Percentiles rank a stretch among this genome's conserved stretches.
phyloP scores from a whole-genome alignment of 2,888 invertebrate genomes.

The Rugalucina vietnamica region DNA sequence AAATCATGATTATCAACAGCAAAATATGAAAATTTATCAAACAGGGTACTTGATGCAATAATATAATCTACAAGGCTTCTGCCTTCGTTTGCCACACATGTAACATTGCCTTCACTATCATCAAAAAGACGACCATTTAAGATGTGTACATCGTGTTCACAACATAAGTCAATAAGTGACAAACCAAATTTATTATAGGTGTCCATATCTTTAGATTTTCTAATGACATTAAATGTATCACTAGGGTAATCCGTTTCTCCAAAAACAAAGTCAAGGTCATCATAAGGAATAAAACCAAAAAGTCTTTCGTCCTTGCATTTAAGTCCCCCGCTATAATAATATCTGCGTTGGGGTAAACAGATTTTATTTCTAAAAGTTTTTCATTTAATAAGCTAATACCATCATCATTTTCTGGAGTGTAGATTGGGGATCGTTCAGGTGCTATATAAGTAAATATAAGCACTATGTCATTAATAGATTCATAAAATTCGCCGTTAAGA shows the following conservation, averaged over 20 bases:
- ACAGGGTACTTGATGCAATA: background rate
- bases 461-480: background rate
- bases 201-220: constrained; percentile 14
- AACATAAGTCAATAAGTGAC: constrained; percentile 18
- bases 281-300: no score
- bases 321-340: constrained; percentile 42
- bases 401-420: constrained; percentile 22
- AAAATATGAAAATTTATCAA: background rate
- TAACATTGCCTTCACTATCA: background rate
- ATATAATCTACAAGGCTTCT: background rate
- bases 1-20: background rate
- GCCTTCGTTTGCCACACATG: constrained; percentile 5
- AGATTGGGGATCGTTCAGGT: constrained; percentile 31
- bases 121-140: background rate
- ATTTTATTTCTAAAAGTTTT: constrained; percentile 18
- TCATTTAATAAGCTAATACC: constrained; percentile 28
- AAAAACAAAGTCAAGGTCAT: constrained; percentile 28
- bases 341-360: constrained; percentile 11
- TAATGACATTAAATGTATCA: constrained; percentile 13
- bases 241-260: constrained; percentile 13
- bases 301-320: constrained; percentile 36
- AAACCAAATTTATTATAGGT: constrained; percentile 36
- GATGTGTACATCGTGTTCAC: background rate
- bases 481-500: background rate
- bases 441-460: constrained; percentile 35